Conservation (phyloP, 2,797 vertebrate genomes). For the Natrix natrix region DNA sequence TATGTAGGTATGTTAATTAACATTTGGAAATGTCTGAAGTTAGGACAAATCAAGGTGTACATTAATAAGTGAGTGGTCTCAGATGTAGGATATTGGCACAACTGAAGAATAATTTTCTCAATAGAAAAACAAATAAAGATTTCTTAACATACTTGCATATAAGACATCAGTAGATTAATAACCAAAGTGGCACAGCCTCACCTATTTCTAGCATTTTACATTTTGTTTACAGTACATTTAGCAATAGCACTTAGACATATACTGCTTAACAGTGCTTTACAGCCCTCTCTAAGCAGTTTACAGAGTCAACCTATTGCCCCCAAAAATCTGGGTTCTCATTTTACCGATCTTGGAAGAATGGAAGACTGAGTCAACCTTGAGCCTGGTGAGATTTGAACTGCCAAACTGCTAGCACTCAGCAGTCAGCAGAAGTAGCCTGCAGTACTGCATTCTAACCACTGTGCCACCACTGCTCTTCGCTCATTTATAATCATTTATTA, state of each 20-base stretch:
- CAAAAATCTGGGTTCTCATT: too few species aligned
- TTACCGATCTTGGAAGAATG: too few species aligned
- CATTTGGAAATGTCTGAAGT: neutral
- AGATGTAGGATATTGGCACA: neutral
- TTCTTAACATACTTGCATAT: neutral
- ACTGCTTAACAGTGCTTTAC: too few species aligned
- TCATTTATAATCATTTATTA: constrained; percentile 27
- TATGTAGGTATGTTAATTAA: neutral
- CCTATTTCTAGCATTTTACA: neutral
- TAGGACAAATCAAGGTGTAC: neutral
- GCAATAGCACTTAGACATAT: too few species aligned
- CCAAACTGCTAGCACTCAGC: too few species aligned
- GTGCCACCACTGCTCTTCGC: too few species aligned
- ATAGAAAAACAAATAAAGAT: neutral
- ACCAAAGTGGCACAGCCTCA: neutral
- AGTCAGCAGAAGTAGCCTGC: too few species aligned
- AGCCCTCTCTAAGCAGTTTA: too few species aligned
- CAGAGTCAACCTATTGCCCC: too few species aligned
- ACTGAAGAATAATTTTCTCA: neutral
- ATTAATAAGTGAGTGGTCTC: neutral
- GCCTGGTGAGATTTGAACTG: too few species aligned
- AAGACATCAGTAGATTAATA: neutral
- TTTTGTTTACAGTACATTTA: constrained; percentile 9
- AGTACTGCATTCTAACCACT: too few species aligned
- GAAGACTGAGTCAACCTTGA: too few species aligned